Evolutionary conservation across 2,888 invertebrate genomes (phyloP), one percentile per base, ranked within the genome.

Genomic region (Tipula confusa): DNA sequence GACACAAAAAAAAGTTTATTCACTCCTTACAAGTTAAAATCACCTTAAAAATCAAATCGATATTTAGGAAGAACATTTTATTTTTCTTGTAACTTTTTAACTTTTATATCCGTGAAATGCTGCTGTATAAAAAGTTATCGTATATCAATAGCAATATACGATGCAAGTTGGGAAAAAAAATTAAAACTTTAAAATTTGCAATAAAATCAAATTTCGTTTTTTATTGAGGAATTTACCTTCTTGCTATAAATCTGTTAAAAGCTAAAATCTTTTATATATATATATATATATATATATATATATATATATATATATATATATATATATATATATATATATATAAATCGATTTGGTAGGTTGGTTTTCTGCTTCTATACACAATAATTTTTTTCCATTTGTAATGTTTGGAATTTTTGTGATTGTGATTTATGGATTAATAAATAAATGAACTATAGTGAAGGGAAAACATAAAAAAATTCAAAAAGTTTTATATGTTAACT

Each of bases 351-450:
- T 64, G 24, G 64, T n/a, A 18, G 64, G 24, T 64, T 64, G 64
- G 24, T 64, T 64, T 64, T 64, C 64, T 18, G 18, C 18, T 18
- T 64, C 9, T 24, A 33, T 11, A 64, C 64, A 48, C 48, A 24
- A 43, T n/a, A 64, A 24, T 0, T 64, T 3, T 64, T 64, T 64
- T 24, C 11, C 15, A 64, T 64, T 64, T 64, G 15, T 48, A 33
- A n/a, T 15, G 43, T 33, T 33, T 6, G 64, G 24, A 24, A 64
- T 9, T 64, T 18, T 36, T 36, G 9, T 36, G n/a, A n/a, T 43
- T 43, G 43, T 64, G 64, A 64, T 64, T 64, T 64, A 64, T 64
- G 64, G 64, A 64, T 64, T 64, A 64, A 64, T 64, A 64, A 64
- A 64, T 64, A 64, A 24, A 64, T 64, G 9, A 64, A 64, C 24